Conservation (phyloP, 1,140 invertebrate species). For the Bilobella aurantiaca region DNA sequence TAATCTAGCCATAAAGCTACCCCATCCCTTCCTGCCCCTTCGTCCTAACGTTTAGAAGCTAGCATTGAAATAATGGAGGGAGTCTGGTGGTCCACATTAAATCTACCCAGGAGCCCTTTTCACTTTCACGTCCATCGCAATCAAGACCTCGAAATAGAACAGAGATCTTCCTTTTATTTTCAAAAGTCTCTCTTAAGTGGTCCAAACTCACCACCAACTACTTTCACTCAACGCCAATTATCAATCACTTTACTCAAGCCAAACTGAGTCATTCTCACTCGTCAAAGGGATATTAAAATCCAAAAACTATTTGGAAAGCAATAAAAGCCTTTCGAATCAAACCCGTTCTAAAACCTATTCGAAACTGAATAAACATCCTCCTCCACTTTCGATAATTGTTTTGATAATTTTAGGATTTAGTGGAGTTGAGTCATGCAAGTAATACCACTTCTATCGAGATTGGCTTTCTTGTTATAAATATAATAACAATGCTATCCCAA, state of each 20-base stretch:
- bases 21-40: slow-evolving; percentile 2
- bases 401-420: too few relatives aligned
- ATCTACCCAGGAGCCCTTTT: slow-evolving; percentile 22
- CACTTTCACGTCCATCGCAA: slow-evolving; percentile 1
- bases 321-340: too few relatives aligned
- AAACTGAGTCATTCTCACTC: neutral
- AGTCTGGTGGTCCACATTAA: slow-evolving; percentile 15
- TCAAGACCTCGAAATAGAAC: neutral
- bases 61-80: neutral
- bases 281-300: neutral
- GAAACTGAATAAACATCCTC: too few relatives aligned
- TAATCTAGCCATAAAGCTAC: slow-evolving; percentile 34
- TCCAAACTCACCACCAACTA: neutral
- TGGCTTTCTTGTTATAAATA: too few relatives aligned
- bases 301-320: too few relatives aligned
- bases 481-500: too few relatives aligned
- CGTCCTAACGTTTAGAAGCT: neutral
- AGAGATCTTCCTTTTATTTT: neutral
- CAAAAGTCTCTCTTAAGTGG: neutral
- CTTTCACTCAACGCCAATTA: slow-evolving; percentile 1
- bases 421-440: too few relatives aligned
- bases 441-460: too few relatives aligned
- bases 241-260: neutral
- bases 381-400: neutral
- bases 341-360: too few relatives aligned